phyloP scores from a whole-genome alignment of 1,140 invertebrate species.

The Leptestheria dahalacensis region DNA sequence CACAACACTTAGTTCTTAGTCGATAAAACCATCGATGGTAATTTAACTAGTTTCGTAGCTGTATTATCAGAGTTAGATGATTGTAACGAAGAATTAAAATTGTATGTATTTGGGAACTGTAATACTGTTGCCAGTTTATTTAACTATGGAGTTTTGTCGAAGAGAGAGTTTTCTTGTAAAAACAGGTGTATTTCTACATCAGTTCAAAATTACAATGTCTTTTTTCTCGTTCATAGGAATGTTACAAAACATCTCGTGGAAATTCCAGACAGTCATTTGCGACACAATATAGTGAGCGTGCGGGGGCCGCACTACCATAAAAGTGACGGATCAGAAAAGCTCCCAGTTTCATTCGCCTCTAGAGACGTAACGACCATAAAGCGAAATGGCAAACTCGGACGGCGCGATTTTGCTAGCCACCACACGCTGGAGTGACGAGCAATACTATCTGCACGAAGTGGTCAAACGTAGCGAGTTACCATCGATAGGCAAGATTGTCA shows the following conservation, averaged over 20 bases:
- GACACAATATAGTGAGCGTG: not conserved
- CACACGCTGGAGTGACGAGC: slow-evolving; percentile 61
- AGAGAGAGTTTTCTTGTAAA: too few species aligned
- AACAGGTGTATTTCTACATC: not conserved
- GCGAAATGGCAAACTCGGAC: slow-evolving; percentile 17
- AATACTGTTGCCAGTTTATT: too few species aligned
- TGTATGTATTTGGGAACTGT: too few species aligned
- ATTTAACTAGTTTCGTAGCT: too few species aligned
- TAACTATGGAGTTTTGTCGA: too few species aligned
- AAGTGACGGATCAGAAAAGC: not conserved
- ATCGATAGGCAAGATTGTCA: slow-evolving; percentile 72
- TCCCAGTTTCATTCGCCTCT: not conserved
- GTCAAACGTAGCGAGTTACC: slow-evolving; percentile 53
- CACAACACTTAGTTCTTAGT: too few species aligned
- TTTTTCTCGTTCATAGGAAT: not conserved
- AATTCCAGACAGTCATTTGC: not conserved
- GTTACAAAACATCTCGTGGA: not conserved
- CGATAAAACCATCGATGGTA: too few species aligned
- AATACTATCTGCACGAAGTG: slow-evolving; percentile 59
- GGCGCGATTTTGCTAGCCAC: slow-evolving; percentile 23
- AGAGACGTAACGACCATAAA: not conserved
- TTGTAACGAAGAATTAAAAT: too few species aligned
- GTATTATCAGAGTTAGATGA: too few species aligned
- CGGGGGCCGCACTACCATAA: not conserved
- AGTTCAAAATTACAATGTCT: not conserved